Conservation (phyloP, 1,140 invertebrate species). For the fruit fly (Drosophila melanogaster) region DNA sequence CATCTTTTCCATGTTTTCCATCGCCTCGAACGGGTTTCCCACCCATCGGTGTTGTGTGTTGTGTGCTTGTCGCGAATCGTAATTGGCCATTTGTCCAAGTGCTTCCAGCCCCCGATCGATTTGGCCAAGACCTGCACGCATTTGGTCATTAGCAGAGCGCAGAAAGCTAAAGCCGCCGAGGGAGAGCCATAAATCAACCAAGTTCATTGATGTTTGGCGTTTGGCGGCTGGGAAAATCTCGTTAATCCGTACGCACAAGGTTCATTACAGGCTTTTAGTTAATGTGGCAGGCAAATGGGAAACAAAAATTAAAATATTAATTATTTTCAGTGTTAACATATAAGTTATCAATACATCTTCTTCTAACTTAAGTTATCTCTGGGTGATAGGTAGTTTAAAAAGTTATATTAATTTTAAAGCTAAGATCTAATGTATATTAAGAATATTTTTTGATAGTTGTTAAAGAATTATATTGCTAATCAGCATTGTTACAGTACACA, state of each 20-base stretch:
- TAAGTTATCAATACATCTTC: no score
- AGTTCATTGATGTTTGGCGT: conserved; percentile 39
- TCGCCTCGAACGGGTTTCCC: conserved; percentile 55
- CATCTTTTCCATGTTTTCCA: conserved; percentile 48
- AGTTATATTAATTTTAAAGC: no score
- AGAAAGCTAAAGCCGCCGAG: conserved; percentile 11
- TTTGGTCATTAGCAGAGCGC: conserved; percentile 52
- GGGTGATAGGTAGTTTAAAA: no score
- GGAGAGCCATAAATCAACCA: conserved; percentile 21
- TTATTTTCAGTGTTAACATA: no score
- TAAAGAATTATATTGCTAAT: no score
- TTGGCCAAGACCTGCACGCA: conserved; percentile 44
- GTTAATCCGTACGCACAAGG: background rate
- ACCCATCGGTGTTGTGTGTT: background rate
- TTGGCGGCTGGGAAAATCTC: background rate
- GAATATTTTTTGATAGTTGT: no score
- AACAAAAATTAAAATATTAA: no score
- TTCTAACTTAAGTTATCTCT: no score
- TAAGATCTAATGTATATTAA: no score
- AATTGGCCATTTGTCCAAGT: conserved; percentile 68
- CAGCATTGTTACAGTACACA: no score
- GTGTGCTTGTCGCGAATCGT: conserved; percentile 32
- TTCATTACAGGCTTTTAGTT: conserved; percentile 2
- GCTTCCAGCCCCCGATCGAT: conserved; percentile 28
- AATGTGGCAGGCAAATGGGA: no score